Base-by-base conservation (phyloP, 1,140 invertebrate genomes). In the Subanguina moxae region DNA sequence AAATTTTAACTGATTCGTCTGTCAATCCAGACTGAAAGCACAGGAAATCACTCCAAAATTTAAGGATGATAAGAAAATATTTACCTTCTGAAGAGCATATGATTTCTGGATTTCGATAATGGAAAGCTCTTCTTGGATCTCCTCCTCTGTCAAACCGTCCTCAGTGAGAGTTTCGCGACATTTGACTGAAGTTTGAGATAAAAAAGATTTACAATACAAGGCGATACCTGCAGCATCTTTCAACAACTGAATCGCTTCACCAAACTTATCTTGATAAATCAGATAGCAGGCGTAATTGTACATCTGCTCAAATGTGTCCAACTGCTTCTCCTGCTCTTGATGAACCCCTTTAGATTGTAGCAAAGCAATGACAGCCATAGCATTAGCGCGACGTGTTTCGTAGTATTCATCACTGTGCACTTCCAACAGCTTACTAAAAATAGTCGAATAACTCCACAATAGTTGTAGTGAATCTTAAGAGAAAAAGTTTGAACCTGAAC, bases 121-220 rank as follows among this genome's bases (percentile, higher is more conserved):
- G n/a, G 76, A 73, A 15, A 75, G 11, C 62, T 76, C 74, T 46
- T 78, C 72, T 17, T 74, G 28, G 30, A 78, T 76, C 23, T 79
- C 65, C 8, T 65, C 23, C 25, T 57, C 67, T 27, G 56, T 21
- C 43, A 62, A 57, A 15, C 66, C 74, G 23, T 76, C 76, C 27
- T 61, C 62, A 19, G 46, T 42, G 30, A 78, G 45, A 21, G 56
- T 43, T 38, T 64, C 38, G 23, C 38, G 27, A 52, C 74, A 76
- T 25, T 70, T 30, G n/a, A 30, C 65, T 71, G 38, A 38, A 71
- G 23, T 52, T 52, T 52, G 17, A 21, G 15, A 52, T 25, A 52
- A 52, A 21, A 52, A 25, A 52, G 3, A 52, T 19, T 15, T 15
- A 19, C 3, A 65, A 32, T 9, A 21, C 25, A 68, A 42, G 3